Conservation (phyloP, 2,797 vertebrate species). For the Lutjanus argentimaculatus region DNA sequence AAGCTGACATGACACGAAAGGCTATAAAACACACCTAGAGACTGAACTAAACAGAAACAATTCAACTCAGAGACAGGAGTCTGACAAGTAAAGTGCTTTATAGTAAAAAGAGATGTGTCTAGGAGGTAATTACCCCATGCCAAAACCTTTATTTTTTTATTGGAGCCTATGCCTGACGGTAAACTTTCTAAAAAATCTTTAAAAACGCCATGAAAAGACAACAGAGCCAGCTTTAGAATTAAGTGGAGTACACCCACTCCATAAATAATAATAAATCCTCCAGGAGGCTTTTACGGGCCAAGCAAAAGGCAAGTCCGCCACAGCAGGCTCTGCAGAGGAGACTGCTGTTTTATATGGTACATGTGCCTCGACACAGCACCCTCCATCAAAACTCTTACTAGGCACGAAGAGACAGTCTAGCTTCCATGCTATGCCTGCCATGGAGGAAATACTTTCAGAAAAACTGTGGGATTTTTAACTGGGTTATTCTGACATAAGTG, state of each 20-base stretch:
- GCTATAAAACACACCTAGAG: slow-evolving; percentile 41
- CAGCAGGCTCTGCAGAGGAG: slow-evolving; percentile 46
- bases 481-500: not conserved
- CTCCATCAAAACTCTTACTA: slow-evolving; percentile 46
- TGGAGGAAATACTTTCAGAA: slow-evolving; percentile 2
- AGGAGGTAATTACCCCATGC: slow-evolving; percentile 16
- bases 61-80: slow-evolving; percentile 3
- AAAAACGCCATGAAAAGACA: slow-evolving; percentile 42
- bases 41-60: slow-evolving; percentile 18
- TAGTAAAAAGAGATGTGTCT: slow-evolving; percentile 3
- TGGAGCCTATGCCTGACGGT: slow-evolving; percentile 21
- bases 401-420: slow-evolving; percentile 18
- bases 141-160: slow-evolving; percentile 35
- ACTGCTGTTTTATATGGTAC: slow-evolving; percentile 63
- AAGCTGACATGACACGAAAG: slow-evolving; percentile 36
- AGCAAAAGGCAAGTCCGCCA: slow-evolving; percentile 48
- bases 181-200: slow-evolving; percentile 34
- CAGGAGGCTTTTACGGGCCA: slow-evolving; percentile 63
- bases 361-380: slow-evolving; percentile 55
- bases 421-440: not conserved
- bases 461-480: not conserved
- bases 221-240: slow-evolving; percentile 51
- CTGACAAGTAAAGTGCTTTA: slow-evolving; percentile 24
- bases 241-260: slow-evolving; percentile 69
- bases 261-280: slow-evolving; percentile 72